Percentiles rank a stretch among this genome's conserved stretches.
Evolutionary conservation across 92 coral and sea anemone species (phyloP).

Genomic region (Blastomussa wellsi): DNA sequence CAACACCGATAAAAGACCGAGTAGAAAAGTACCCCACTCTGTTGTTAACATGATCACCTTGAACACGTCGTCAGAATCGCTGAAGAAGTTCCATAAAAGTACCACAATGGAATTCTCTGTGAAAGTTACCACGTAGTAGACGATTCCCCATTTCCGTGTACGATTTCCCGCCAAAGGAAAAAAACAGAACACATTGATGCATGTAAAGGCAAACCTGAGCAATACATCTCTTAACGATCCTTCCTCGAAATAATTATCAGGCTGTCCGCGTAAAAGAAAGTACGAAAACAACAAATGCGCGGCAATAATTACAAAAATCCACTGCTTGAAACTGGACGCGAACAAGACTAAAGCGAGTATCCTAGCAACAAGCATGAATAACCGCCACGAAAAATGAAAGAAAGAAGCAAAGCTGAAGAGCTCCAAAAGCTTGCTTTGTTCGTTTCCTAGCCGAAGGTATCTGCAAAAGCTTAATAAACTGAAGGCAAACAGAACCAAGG

Average conservation of each 20-base stretch:
- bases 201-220: conserved; percentile 17
- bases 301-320: conserved; percentile 15
- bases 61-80: conserved; percentile 14
- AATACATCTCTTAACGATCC: conserved; percentile 1
- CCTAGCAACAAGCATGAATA: conserved; percentile 47
- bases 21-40: conserved; percentile 49
- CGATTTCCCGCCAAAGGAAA: conserved; percentile 43
- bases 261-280: conserved; percentile 15
- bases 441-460: conserved; percentile 24
- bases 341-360: conserved; percentile 47
- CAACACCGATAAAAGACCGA: conserved; percentile 38
- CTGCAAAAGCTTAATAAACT: conserved; percentile 21
- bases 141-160: conserved; percentile 39
- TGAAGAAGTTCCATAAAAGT: conserved; percentile 25
- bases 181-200: conserved; percentile 35
- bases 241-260: background rate
- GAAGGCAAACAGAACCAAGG: conserved; percentile 39
- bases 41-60: conserved; percentile 15
- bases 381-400: conserved; percentile 48
- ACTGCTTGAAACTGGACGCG: conserved; percentile 32
- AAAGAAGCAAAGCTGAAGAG: conserved; percentile 35
- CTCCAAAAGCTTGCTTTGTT: conserved; percentile 6
- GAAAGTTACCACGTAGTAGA: conserved; percentile 40
- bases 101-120: conserved; percentile 44
- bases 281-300: conserved; percentile 20